Evolutionary conservation across 2,113 vertebrate genomes (phyloP), one percentile per base, ranked within the genome.

Genomic region (Python bivittatus): DNA sequence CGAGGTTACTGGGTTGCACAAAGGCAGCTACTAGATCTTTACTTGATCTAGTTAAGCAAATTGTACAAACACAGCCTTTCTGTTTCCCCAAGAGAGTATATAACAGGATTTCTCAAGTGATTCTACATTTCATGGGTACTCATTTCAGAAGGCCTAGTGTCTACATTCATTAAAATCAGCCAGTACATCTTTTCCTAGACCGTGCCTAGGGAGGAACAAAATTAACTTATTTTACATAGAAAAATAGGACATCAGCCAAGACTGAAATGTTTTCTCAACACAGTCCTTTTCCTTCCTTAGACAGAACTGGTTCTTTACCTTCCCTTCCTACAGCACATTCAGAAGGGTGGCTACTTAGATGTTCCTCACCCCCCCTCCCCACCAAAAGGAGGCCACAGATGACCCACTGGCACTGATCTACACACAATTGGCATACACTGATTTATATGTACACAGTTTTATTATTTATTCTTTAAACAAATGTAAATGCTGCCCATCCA

Each of bases 211-310:
- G 72, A 79, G 33, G 72, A 86, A 86, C 48, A 29, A 13, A 52
- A 29, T 52, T 52, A 86, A 86, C 84, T 86, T 52, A 48, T 86
- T 86, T 48, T 53, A 52, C 48, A 48, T 86, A 86, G 84, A 48
- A 86, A 48, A 86, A 48, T 86, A 86, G 72, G 72, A 79, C 72
- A 79, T 79, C 72, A 79, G 72, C 72, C 72, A 79, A 79, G 84
- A 52, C 48, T 86, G 84, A 86, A 48, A 29, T 53, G 44, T 86
- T 86, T 48, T 52, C 25, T 86, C 48, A 3, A 17, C 48, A 53
- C 84, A 13, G 84, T 29, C 84, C 12, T 48, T 27, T 86, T 52
- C 27, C 27, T 53, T 86, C 44, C 48, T 48, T 86, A 8, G 25
- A 86, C 44, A n/a, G 27, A 48, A 4, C 84, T 86, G 84, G 5